Evolutionary conservation across 2,113 vertebrate genomes (phyloP).

Genomic region (Opisthocomus hoazin): DNA sequence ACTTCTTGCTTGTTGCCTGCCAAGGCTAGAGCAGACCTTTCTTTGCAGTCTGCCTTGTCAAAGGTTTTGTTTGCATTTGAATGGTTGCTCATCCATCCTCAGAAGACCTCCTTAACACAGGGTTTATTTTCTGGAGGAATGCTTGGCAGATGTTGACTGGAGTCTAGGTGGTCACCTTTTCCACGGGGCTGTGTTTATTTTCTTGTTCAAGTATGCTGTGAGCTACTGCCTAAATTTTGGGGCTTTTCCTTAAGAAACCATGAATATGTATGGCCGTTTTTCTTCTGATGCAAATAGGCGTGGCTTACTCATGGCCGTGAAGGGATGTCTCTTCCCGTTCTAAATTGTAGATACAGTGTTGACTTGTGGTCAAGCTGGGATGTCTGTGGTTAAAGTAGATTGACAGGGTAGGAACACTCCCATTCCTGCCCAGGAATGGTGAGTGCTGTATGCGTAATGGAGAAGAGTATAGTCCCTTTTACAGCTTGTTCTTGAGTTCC

Average conservation of each 20-base stretch:
- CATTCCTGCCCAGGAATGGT: not conserved
- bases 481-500: not conserved
- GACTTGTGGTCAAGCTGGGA: not conserved
- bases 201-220: not conserved
- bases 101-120: not conserved
- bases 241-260: not conserved
- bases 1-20: not conserved
- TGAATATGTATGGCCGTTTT: not conserved
- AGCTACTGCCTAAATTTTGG: not conserved
- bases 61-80: not conserved
- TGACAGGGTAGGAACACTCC: not conserved
- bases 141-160: not conserved
- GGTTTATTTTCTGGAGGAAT: not conserved
- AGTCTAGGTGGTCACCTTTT: not conserved
- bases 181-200: not conserved
- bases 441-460: not conserved
- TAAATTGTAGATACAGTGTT: not conserved
- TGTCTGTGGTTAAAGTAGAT: not conserved
- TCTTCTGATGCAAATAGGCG: not conserved
- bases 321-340: not conserved
- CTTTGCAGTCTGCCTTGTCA: not conserved
- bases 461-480: not conserved
- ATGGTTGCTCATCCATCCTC: not conserved
- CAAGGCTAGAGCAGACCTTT: not conserved
- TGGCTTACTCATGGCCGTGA: not conserved